Evolutionary conservation across 23 tunicate genomes (phyloP).

Genomic region (Aplidium turbinatum): DNA sequence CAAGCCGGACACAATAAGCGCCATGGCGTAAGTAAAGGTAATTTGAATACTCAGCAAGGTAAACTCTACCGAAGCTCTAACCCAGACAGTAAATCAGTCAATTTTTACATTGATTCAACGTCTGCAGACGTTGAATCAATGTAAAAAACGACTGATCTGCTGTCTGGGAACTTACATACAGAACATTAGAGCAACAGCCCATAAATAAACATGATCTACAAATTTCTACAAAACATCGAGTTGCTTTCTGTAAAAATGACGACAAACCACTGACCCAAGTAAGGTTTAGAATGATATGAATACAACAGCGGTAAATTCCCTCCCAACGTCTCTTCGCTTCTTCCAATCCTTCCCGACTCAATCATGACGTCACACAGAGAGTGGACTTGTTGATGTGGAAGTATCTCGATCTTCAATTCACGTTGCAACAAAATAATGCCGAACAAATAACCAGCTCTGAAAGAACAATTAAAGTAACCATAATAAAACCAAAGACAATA

Average conservation of each 20-base stretch:
- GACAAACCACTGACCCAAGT: constrained; percentile 44
- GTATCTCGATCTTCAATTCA: constrained; percentile 1
- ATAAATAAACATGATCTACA: too few relatives aligned
- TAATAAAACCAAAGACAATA: too few relatives aligned
- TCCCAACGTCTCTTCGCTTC: neutral
- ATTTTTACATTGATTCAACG: too few relatives aligned
- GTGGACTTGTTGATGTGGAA: neutral
- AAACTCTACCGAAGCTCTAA: too few relatives aligned
- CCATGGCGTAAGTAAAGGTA: constrained; percentile 1
- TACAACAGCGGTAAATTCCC: constrained; percentile 35
- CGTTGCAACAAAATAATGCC: constrained; percentile 28
- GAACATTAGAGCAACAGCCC: too few relatives aligned
- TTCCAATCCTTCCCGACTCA: constrained; percentile 42
- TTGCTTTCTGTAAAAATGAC: too few relatives aligned
- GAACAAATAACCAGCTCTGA: constrained; percentile 64
- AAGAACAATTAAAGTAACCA: neutral
- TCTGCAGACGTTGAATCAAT: too few relatives aligned
- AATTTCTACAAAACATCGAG: too few relatives aligned
- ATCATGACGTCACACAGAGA: constrained; percentile 19
- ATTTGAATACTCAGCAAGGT: neutral
- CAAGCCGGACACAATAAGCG: too few relatives aligned
- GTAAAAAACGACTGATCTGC: too few relatives aligned
- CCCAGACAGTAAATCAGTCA: too few relatives aligned
- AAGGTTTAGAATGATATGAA: constrained; percentile 49
- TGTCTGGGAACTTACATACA: too few relatives aligned